Evolutionary conservation across 2,797 vertebrate genomes (phyloP).

Genomic region (Ambastaia sidthimunki): DNA sequence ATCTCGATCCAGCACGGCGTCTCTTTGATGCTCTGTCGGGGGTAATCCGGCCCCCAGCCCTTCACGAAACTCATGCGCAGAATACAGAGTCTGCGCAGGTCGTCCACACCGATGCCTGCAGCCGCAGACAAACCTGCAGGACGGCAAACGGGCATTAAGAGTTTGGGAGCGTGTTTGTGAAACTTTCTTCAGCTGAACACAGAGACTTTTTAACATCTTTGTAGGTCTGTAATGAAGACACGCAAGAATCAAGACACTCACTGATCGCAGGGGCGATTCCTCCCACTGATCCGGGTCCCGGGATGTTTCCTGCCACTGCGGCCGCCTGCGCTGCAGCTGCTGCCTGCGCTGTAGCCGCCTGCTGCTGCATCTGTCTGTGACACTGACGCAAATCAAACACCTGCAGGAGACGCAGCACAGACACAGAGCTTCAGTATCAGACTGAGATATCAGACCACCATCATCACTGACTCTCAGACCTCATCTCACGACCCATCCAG

Average conservation of each 20-base stretch:
- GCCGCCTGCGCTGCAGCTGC: slow-evolving; percentile 93
- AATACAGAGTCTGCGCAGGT: slow-evolving; percentile 94
- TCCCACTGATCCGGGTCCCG: slow-evolving; percentile 93
- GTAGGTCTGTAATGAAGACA: too few species aligned
- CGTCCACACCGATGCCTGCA: slow-evolving; percentile 93
- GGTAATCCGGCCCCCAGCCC: slow-evolving; percentile 97
- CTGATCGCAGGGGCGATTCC: slow-evolving; percentile 97
- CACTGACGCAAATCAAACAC: slow-evolving; percentile 97
- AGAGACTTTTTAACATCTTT: too few species aligned
- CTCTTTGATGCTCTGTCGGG: slow-evolving; percentile 95
- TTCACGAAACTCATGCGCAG: slow-evolving; percentile 98
- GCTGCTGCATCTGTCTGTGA: slow-evolving; percentile 97
- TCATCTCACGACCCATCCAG: too few species aligned
- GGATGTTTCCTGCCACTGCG: slow-evolving; percentile 96
- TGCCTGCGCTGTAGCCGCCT: slow-evolving; percentile 93
- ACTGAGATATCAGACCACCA: too few species aligned
- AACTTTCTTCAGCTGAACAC: too few species aligned
- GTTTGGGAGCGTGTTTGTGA: neutral
- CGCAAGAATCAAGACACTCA: slow-evolving; percentile 73
- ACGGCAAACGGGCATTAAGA: slow-evolving; percentile 1
- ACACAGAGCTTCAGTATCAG: neutral
- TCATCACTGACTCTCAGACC: too few species aligned
- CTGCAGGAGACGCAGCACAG: slow-evolving; percentile 66
- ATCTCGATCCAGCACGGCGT: slow-evolving; percentile 98
- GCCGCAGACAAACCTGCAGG: slow-evolving; percentile 89